Evolutionary conservation across 92 coral and sea anemone species (phyloP).

Genomic region (Ricordea florida): DNA sequence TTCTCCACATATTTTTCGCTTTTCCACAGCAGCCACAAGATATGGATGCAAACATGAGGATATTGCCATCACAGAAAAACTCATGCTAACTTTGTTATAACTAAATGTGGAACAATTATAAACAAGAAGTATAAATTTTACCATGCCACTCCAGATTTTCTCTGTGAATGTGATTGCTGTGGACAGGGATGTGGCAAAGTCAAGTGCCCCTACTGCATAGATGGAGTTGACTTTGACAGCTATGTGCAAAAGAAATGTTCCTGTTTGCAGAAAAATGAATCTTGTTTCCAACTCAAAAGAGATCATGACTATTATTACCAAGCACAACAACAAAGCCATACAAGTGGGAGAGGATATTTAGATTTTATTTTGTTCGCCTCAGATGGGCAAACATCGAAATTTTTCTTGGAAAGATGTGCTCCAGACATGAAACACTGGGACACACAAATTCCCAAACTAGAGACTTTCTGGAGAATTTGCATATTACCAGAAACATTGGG

Average conservation of each 20-base stretch:
- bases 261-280: constrained; percentile 45
- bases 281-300: constrained; percentile 31
- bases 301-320: constrained; percentile 59
- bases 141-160: constrained; percentile 81
- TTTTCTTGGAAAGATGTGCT: constrained; percentile 28
- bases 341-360: constrained; percentile 40
- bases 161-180: constrained; percentile 65
- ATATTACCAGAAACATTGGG: constrained; percentile 52
- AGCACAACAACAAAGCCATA: constrained; percentile 48
- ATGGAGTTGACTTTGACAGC: constrained; percentile 62
- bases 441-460: constrained; percentile 27
- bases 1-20: too few species aligned
- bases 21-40: too few species aligned
- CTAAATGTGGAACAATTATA: constrained; percentile 55
- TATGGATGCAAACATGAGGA: too few species aligned
- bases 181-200: constrained; percentile 78
- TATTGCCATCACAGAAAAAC: too few species aligned
- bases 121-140: constrained; percentile 55
- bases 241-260: constrained; percentile 48
- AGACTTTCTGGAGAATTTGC: constrained; percentile 42
- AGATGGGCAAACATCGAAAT: constrained; percentile 2
- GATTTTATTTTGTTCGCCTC: constrained; percentile 53
- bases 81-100: constrained; percentile 5
- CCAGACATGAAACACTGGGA: constrained; percentile 40
- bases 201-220: constrained; percentile 66